A percentile compares a stretch with the other conserved stretches of the same genome.
phyloP scores from a whole-genome alignment of 2,888 invertebrate genomes.

The Himalopsyche tibetana region DNA sequence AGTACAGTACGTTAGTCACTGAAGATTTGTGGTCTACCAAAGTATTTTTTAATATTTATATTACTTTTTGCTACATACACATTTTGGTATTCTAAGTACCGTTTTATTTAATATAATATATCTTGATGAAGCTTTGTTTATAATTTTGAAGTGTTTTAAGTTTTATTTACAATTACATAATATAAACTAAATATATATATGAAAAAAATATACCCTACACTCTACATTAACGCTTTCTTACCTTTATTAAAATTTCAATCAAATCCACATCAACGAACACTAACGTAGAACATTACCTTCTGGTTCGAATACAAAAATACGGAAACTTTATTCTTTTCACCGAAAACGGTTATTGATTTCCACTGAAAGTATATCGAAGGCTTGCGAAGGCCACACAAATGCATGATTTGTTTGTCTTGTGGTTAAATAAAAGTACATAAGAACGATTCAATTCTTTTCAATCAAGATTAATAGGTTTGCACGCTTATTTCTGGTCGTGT shows the following conservation, averaged over 20 bases:
- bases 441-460: background rate
- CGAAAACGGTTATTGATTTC: slow-evolving; percentile 21
- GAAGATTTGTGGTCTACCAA: no score
- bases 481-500: background rate
- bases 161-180: no score
- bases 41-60: no score
- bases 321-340: background rate
- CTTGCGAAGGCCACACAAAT: slow-evolving; percentile 1
- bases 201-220: no score
- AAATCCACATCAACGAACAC: background rate
- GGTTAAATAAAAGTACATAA: background rate
- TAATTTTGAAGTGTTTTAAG: no score
- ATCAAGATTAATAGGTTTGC: background rate
- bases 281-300: background rate
- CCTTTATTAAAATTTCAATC: background rate
- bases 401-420: background rate
- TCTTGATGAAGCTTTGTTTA: no score
- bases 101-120: no score
- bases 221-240: no score
- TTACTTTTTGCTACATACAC: no score
- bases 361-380: slow-evolving; percentile 9
- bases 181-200: no score
- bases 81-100: no score
- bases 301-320: background rate
- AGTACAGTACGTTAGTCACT: no score